Base-by-base conservation (phyloP, 2,888 invertebrate genomes). In the Sclerodermus sp. region DNA sequence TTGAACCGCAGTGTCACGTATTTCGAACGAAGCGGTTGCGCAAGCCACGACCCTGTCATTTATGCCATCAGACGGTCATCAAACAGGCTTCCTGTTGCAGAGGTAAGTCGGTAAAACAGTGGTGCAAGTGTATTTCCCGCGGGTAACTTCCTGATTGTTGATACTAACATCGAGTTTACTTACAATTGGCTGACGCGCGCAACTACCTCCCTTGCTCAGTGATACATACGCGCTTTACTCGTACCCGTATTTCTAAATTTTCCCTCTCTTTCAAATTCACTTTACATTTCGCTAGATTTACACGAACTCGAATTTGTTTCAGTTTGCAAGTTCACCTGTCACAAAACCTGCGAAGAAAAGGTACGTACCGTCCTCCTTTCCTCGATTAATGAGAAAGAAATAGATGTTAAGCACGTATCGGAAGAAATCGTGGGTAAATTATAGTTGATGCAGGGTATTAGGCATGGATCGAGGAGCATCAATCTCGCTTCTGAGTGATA, bases 321-420 rank as follows among this genome's bases (percentile, higher is more conserved):
- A 89, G 89, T 89, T 60, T 90, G 90, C 84, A 89, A 89, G 82
- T 89, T 88, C 81, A 86, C 88, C 72, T 90, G 89, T 76, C 90
- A 90, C 80, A 85, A 87, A 76, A 81, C 85, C 57, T 90, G 90
- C 81, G 88, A 89, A 78, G 86, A 84, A 74, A 89, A 89, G 87
- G 89, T 89, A 81, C 81, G 86, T 74, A n/a, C n/a, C n/a, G n/a
- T n/a, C n/a, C n/a, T n/a, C n/a, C n/a, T n/a, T n/a, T n/a, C n/a
- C n/a, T n/a, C n/a, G n/a, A n/a, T n/a, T n/a, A n/a, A n/a, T n/a
- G n/a, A n/a, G n/a, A n/a, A n/a, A n/a, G n/a, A n/a, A n/a, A n/a
- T n/a, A n/a, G n/a, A n/a, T n/a, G n/a, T n/a, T n/a, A n/a, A n/a
- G n/a, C n/a, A n/a, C n/a, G n/a, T n/a, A n/a, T n/a, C n/a, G n/a